These are phyloP conservation scores for Camelus bactrianus DNA, from an alignment of 2,113 vertebrate species.

Conservation along the genomic window DNA sequence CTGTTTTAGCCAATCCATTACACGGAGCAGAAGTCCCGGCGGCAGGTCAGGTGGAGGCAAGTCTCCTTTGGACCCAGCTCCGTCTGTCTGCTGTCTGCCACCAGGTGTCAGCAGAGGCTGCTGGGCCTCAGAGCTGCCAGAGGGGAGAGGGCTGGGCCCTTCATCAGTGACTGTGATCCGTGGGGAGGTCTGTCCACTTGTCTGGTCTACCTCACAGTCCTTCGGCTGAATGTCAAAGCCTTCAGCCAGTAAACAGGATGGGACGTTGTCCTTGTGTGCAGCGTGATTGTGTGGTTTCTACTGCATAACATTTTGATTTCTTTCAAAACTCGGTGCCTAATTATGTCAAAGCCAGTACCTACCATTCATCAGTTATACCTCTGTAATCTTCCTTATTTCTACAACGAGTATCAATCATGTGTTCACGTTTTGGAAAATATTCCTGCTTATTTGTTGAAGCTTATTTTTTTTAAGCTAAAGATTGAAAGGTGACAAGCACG, in stretches of 20 bases:
- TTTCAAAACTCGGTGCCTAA: neutral
- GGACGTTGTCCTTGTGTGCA: constrained; percentile 67
- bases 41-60: neutral
- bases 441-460: neutral
- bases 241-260: constrained; percentile 54
- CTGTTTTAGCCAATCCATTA: neutral
- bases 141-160: neutral
- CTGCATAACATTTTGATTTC: neutral
- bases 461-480: neutral
- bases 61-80: neutral
- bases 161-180: constrained; percentile 24
- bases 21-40: neutral
- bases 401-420: neutral
- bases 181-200: constrained; percentile 44
- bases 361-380: neutral
- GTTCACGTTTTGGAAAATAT: neutral
- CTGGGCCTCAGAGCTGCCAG: constrained; percentile 10
- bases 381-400: neutral
- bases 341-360: neutral
- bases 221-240: constrained; percentile 57
- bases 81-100: constrained; percentile 72
- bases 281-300: neutral
- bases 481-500: neutral
- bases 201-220: neutral
- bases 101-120: constrained; percentile 88